These are phyloP conservation scores for Branchinecta lynchi DNA, from an alignment of 1,140 invertebrate species.

Conservation along the genomic window DNA sequence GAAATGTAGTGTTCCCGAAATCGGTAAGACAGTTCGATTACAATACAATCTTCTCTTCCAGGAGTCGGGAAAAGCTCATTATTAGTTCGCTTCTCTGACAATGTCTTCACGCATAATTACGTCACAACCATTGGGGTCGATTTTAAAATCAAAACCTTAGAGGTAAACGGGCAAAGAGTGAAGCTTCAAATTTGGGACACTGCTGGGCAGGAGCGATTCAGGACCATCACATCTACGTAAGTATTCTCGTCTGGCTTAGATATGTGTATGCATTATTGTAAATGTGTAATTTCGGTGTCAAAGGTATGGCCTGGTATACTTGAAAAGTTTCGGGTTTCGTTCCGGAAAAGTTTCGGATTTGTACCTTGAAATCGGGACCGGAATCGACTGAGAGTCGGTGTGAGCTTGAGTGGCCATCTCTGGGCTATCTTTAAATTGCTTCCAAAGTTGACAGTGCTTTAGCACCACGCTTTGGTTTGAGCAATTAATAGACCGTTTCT, in stretches of 20 bases:
- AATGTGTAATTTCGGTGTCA: conserved; percentile 12
- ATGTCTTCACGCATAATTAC: conserved; percentile 94
- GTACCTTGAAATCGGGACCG: too few species aligned
- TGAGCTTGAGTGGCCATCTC: too few species aligned
- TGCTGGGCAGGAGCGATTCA: conserved; percentile 52
- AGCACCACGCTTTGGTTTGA: too few species aligned
- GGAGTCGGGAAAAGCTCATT: conserved; percentile 97
- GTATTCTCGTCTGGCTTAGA: conserved; percentile 20
- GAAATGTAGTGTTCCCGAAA: too few species aligned
- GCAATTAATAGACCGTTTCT: too few species aligned
- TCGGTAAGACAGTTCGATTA: too few species aligned
- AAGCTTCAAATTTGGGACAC: conserved; percentile 99
- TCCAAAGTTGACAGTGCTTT: too few species aligned
- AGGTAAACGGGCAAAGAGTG: conserved; percentile 82
- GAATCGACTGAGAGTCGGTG: too few species aligned
- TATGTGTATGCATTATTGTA: conserved; percentile 12
- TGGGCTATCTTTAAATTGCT: too few species aligned
- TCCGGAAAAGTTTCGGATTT: too few species aligned
- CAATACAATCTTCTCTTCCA: conserved; percentile 37
- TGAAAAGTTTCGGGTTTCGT: too few species aligned
- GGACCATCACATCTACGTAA: conserved; percentile 87
- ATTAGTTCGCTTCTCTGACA: conserved; percentile 91
- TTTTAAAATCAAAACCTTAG: conserved; percentile 96
- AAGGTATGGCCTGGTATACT: conserved; percentile 4
- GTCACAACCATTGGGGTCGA: conserved; percentile 99